These are phyloP conservation scores for Lasioglossum baleicum DNA, from an alignment of 1,140 invertebrate genomes.

Conservation along the genomic window DNA sequence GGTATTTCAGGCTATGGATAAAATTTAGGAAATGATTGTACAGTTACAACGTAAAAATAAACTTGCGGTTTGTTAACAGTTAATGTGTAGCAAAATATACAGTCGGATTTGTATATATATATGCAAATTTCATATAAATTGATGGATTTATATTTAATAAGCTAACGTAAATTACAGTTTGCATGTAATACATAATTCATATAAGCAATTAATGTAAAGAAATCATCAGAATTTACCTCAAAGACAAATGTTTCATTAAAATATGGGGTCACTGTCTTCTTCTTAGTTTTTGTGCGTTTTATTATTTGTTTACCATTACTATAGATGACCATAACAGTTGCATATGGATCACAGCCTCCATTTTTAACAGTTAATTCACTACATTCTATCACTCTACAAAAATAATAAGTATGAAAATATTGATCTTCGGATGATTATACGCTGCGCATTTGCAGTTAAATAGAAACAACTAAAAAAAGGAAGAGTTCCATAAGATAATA, in stretches of 20 bases:
- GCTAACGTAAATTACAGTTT: not conserved
- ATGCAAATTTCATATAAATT: not conserved
- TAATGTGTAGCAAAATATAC: constrained; percentile 1
- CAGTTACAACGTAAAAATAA: not conserved
- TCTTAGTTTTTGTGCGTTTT: constrained; percentile 92
- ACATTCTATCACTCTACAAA: constrained; percentile 87
- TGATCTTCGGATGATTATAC: not conserved
- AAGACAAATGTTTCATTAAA: constrained; percentile 94
- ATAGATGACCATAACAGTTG: constrained; percentile 89
- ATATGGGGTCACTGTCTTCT: constrained; percentile 93
- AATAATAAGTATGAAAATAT: constrained; percentile 32
- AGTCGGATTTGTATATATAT: too few species aligned
- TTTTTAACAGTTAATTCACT: constrained; percentile 93
- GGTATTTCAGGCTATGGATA: constrained; percentile 68
- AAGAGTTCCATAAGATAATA: not conserved
- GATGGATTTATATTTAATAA: too few species aligned
- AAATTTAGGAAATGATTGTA: constrained; percentile 9
- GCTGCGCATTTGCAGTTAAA: not conserved
- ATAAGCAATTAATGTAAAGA: constrained; percentile 2
- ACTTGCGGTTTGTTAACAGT: not conserved
- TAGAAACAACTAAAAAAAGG: not conserved
- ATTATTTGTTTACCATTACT: constrained; percentile 89
- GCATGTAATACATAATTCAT: too few species aligned
- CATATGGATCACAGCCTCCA: constrained; percentile 94
- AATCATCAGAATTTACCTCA: constrained; percentile 81